These are phyloP conservation scores for Vesta saturnalis DNA, from an alignment of 2,888 invertebrate genomes.

Conservation along the genomic window DNA sequence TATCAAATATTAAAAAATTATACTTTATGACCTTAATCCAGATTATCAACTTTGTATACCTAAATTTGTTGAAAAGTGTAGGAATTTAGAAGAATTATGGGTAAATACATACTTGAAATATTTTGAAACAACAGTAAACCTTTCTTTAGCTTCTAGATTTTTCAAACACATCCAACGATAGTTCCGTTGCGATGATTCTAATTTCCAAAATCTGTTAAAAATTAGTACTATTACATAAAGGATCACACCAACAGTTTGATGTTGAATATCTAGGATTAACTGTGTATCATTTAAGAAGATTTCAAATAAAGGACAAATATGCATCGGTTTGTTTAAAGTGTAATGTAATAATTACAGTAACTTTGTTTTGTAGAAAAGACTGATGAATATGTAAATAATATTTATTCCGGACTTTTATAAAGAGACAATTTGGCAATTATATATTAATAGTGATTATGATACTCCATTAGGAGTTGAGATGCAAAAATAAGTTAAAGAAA, in stretches of 20 bases:
- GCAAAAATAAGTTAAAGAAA: no score
- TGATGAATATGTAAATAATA: not conserved
- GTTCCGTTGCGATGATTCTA: not conserved
- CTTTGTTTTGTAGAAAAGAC: not conserved
- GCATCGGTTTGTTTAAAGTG: not conserved
- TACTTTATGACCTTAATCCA: not conserved
- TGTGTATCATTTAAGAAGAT: not conserved
- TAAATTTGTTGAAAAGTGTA: not conserved
- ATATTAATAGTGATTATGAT: constrained; percentile 11
- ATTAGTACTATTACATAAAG: not conserved
- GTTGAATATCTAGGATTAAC: not conserved
- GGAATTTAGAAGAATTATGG: constrained; percentile 17
- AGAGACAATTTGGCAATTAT: not conserved
- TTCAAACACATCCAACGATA: not conserved
- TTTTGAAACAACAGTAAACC: not conserved
- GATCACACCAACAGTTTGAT: not conserved
- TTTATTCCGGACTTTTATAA: not conserved
- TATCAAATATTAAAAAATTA: not conserved
- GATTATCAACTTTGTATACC: not conserved
- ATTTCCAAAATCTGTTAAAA: not conserved
- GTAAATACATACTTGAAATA: not conserved
- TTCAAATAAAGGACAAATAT: not conserved
- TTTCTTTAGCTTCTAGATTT: constrained; percentile 14
- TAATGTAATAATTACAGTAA: no score
- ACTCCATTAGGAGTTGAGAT: constrained; percentile 12